Evolutionary conservation across 2,113 vertebrate genomes (phyloP).

Genomic region (Chaenogobius annularis): DNA sequence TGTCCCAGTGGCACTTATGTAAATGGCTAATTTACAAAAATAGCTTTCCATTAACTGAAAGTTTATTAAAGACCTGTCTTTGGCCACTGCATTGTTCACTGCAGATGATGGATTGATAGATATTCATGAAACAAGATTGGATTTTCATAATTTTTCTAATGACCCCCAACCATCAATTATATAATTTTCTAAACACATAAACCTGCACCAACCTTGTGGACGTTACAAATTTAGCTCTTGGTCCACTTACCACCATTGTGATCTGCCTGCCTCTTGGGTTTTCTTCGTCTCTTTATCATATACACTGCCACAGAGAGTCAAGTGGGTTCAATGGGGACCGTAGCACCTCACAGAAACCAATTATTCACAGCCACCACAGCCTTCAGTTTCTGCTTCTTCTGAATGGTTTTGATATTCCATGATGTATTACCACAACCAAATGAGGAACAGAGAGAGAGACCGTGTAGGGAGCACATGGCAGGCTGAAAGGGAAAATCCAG

Average conservation of each 20-base stretch:
- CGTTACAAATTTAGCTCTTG: constrained; percentile 15
- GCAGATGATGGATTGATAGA: neutral
- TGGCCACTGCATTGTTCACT: neutral
- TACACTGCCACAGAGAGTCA: constrained; percentile 36
- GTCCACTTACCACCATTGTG: neutral
- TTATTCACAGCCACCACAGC: constrained; percentile 47
- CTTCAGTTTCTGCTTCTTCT: constrained; percentile 39
- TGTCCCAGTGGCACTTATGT: neutral
- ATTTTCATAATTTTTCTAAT: neutral
- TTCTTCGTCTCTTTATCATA: constrained; percentile 45
- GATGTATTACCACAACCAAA: constrained; percentile 69
- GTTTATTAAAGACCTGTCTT: neutral
- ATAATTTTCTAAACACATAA: neutral
- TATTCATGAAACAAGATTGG: neutral
- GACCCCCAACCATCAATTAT: neutral
- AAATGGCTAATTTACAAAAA: neutral
- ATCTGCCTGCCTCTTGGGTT: constrained; percentile 22
- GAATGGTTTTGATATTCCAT: constrained; percentile 63
- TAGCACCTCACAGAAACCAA: constrained; percentile 61
- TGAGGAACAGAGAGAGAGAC: constrained; percentile 43
- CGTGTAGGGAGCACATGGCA: constrained; percentile 23
- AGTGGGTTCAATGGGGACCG: constrained; percentile 53
- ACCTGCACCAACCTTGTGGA: constrained; percentile 27
- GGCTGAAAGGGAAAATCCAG: constrained; percentile 53
- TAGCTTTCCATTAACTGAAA: neutral